These are phyloP conservation scores for Lithobates sylvaticus DNA, from an alignment of 2,797 vertebrate genomes.

Conservation along the genomic window DNA sequence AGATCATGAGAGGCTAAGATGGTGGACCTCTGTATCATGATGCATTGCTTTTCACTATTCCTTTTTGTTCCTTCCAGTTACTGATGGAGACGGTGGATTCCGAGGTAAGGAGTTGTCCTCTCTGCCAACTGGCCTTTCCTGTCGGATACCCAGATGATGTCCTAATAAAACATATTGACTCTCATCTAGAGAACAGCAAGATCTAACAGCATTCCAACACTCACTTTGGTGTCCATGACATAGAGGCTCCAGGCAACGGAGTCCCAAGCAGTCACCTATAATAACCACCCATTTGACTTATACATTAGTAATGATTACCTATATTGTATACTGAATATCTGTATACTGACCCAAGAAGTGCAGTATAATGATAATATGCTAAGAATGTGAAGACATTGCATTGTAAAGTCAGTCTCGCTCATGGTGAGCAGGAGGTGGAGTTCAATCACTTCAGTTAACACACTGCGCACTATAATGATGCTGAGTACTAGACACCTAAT, in stretches of 20 bases:
- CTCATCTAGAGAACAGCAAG: conserved; percentile 98
- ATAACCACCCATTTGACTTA: conserved; percentile 1
- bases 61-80: conserved; percentile 74
- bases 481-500: conserved; percentile 12
- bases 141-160: conserved; percentile 94
- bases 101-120: conserved; percentile 93
- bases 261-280: neutral
- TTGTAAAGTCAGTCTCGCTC: neutral
- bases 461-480: conserved; percentile 38
- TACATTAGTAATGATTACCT: conserved; percentile 8
- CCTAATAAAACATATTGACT: conserved; percentile 98
- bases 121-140: conserved; percentile 95
- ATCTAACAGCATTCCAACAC: conserved; percentile 80
- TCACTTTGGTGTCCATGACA: neutral
- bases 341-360: neutral
- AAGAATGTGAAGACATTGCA: neutral
- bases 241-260: neutral
- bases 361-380: neutral
- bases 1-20: no score
- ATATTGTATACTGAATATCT: conserved; percentile 37
- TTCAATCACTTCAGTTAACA: neutral
- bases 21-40: neutral
- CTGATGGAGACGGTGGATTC: conserved; percentile 97
- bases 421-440: neutral
- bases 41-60: neutral